Conservation (phyloP, 2,797 vertebrate species). For the Melanotaenia maccullochi region DNA sequence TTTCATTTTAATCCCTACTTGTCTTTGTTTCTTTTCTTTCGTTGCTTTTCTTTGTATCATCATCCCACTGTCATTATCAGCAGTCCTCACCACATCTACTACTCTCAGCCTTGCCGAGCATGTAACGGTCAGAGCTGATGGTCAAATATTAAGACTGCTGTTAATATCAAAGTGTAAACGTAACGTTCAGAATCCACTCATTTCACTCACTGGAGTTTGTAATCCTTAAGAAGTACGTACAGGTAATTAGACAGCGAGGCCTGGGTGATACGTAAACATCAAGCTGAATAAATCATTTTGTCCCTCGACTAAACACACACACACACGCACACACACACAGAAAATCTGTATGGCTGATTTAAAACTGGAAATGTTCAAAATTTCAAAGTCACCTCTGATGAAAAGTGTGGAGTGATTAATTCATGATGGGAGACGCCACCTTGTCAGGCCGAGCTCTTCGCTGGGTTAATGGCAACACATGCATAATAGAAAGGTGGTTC, state of each 20-base stretch:
- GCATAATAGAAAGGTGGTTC: constrained; percentile 65
- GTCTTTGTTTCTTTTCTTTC: too few species aligned
- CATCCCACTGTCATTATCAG: too few species aligned
- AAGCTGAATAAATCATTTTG: constrained; percentile 52
- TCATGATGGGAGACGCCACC: constrained; percentile 66
- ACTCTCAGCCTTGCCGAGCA: constrained; percentile 69
- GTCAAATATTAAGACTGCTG: constrained; percentile 3
- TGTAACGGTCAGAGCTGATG: constrained; percentile 74
- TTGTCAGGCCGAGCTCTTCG: constrained; percentile 64
- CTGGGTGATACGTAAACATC: background rate
- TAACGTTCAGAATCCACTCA: constrained; percentile 21
- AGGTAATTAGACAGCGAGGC: constrained; percentile 32
- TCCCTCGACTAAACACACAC: background rate
- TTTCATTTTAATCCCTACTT: too few species aligned
- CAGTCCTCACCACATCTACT: background rate
- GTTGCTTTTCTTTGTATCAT: too few species aligned
- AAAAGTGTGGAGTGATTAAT: constrained; percentile 68
- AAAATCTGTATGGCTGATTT: constrained; percentile 30
- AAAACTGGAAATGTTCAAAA: constrained; percentile 53
- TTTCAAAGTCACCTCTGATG: constrained; percentile 76
- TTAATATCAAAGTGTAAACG: constrained; percentile 25
- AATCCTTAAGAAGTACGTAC: constrained; percentile 40
- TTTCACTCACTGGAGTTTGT: constrained; percentile 23
- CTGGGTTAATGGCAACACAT: constrained; percentile 64
- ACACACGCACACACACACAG: constrained; percentile 16